Evolutionary conservation across 2,888 invertebrate species (phyloP).

Genomic region (Scaptomyza polygonia): DNA sequence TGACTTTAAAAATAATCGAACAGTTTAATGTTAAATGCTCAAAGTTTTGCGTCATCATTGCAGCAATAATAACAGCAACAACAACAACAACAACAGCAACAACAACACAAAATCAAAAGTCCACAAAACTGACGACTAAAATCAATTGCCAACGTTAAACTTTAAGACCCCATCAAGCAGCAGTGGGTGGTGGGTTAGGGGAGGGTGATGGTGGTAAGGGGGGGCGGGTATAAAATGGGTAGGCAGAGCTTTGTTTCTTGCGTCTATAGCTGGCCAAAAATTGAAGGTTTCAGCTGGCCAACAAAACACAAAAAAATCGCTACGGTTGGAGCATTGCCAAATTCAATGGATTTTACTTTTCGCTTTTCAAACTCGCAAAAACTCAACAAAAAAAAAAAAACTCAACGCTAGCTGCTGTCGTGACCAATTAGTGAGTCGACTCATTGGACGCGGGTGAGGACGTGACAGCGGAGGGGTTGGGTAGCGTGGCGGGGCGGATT

Average conservation of each 20-base stretch:
- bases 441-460: slow-evolving; percentile 38
- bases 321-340: slow-evolving; percentile 65
- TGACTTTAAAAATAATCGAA: slow-evolving; percentile 63
- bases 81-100: slow-evolving; percentile 41
- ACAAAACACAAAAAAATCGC: slow-evolving; percentile 10
- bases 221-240: not conserved
- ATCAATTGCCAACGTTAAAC: slow-evolving; percentile 78
- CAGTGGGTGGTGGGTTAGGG: slow-evolving; percentile 1
- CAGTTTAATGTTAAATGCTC: slow-evolving; percentile 62
- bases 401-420: slow-evolving; percentile 68
- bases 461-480: slow-evolving; percentile 18
- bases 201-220: not conserved
- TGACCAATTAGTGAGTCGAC: slow-evolving; percentile 75
- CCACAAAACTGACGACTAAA: slow-evolving; percentile 79
- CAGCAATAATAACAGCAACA: slow-evolving; percentile 43
- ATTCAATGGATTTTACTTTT: slow-evolving; percentile 78
- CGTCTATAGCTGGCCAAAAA: slow-evolving; percentile 67
- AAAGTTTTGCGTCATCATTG: slow-evolving; percentile 61
- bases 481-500: slow-evolving; percentile 21
- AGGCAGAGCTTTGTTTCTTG: slow-evolving; percentile 39
- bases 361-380: slow-evolving; percentile 57
- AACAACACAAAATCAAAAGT: slow-evolving; percentile 73
- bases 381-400: slow-evolving; percentile 41
- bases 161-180: slow-evolving; percentile 64
- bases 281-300: slow-evolving; percentile 71